Evolutionary conservation across 2,113 vertebrate genomes (phyloP).

Genomic region (Apodemus speciosus): DNA sequence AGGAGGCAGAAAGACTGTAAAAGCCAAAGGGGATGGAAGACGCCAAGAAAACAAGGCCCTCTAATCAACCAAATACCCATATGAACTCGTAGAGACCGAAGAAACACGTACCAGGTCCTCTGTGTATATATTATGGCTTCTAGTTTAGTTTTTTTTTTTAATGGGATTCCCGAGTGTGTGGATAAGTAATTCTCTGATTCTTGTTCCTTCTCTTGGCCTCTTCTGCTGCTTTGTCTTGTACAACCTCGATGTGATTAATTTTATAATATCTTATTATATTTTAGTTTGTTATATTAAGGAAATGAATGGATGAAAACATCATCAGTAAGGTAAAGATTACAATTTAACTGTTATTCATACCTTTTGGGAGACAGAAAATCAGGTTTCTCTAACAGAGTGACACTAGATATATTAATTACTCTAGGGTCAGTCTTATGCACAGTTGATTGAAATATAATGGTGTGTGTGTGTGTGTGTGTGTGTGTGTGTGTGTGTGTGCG

Average conservation of each 20-base stretch:
- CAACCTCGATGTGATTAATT: background rate
- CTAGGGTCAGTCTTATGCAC: background rate
- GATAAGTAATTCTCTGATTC: background rate
- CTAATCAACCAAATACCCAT: background rate
- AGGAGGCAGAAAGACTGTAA: too few species aligned
- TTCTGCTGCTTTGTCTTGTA: background rate
- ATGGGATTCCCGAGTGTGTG: background rate
- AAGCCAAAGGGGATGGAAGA: background rate
- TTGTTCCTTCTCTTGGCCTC: background rate
- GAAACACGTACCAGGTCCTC: background rate
- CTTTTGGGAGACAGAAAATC: background rate
- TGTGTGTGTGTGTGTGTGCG: background rate
- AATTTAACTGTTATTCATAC: background rate
- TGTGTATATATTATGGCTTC: background rate
- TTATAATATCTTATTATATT: background rate
- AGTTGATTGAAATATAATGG: background rate
- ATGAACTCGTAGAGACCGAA: background rate
- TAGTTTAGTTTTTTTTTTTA: background rate
- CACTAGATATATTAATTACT: background rate
- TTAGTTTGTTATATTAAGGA: background rate
- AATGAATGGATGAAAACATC: background rate
- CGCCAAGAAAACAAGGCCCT: background rate
- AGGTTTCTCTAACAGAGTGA: background rate
- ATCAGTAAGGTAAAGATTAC: background rate
- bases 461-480: too few species aligned